A percentile compares a stretch with the other conserved stretches of the same genome.
phyloP scores from a whole-genome alignment of 2,888 invertebrate species.

The Dascillus cervinus region DNA sequence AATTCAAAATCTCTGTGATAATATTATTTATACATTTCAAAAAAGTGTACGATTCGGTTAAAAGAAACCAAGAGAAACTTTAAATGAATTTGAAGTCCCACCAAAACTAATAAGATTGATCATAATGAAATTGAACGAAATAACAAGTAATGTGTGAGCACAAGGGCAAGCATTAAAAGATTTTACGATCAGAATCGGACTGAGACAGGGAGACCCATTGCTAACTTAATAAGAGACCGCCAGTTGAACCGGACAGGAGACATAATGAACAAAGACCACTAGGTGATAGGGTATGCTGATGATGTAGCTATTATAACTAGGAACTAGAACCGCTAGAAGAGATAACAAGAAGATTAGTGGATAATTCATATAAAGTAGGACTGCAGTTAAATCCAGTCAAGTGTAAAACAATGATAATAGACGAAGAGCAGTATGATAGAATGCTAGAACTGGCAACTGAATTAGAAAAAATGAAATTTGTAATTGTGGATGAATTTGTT shows the following conservation, averaged over 20 bases:
- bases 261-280: background rate
- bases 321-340: background rate
- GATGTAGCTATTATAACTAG: conserved; percentile 1
- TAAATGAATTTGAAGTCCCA: no score
- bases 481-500: no score
- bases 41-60: conserved; percentile 2
- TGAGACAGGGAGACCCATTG: conserved; percentile 2
- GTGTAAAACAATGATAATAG: conserved; percentile 1
- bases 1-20: conserved; percentile 1
- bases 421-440: background rate
- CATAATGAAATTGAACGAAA: background rate
- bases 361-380: background rate
- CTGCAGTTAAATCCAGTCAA: background rate
- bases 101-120: conserved; percentile 1
- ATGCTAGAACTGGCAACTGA: background rate
- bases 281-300: background rate
- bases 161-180: background rate
- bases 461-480: background rate
- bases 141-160: conserved; percentile 3
- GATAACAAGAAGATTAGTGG: background rate
- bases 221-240: background rate
- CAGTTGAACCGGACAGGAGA: background rate
- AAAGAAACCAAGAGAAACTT: no score
- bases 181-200: conserved; percentile 1
- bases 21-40: conserved; percentile 1